Percentiles rank a stretch among this genome's conserved stretches.
Evolutionary conservation across 64 coral and sea anemone species (phyloP).

Genomic region (Catalaphyllia jardinei): DNA sequence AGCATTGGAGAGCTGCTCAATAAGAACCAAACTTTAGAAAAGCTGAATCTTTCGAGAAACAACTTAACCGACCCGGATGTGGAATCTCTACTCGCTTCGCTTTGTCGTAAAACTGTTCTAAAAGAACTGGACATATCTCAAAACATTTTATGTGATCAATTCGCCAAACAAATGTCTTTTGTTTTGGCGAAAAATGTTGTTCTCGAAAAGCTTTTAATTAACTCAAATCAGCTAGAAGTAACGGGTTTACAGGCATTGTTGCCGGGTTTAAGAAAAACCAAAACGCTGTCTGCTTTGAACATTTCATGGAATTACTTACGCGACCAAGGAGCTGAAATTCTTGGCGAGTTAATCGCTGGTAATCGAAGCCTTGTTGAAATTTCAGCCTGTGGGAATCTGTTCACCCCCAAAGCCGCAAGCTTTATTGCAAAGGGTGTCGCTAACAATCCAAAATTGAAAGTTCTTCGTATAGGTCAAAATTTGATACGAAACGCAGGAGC

Average conservation of each 20-base stretch:
- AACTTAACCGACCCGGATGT: slow-evolving; percentile 51
- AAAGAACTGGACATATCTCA: slow-evolving; percentile 66
- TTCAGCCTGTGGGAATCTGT: slow-evolving; percentile 75
- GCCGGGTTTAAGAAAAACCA: slow-evolving; percentile 32
- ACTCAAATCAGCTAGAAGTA: slow-evolving; percentile 59
- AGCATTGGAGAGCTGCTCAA: slow-evolving; percentile 47
- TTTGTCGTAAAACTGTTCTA: slow-evolving; percentile 35
- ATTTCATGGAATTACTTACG: slow-evolving; percentile 93
- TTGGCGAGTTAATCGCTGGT: slow-evolving; percentile 48
- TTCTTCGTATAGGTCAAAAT: slow-evolving; percentile 72
- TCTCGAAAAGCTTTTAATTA: slow-evolving; percentile 55
- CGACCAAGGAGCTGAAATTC: slow-evolving; percentile 58
- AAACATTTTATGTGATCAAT: slow-evolving; percentile 74
- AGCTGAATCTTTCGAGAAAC: slow-evolving; percentile 60
- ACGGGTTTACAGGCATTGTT: slow-evolving; percentile 53
- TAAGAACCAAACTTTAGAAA: slow-evolving; percentile 56
- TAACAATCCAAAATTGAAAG: slow-evolving; percentile 46
- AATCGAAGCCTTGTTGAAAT: slow-evolving; percentile 70
- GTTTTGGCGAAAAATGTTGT: slow-evolving; percentile 43
- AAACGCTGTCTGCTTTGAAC: slow-evolving; percentile 50
- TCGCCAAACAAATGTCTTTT: slow-evolving; percentile 32
- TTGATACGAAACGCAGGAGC: slow-evolving; percentile 68
- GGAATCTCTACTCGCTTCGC: slow-evolving; percentile 32
- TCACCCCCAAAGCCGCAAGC: slow-evolving; percentile 53
- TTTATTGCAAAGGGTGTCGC: slow-evolving; percentile 51